Evolutionary conservation across 2,797 vertebrate genomes (phyloP), one percentile per base, ranked within the genome.

Genomic region (Danio albolineatus): DNA sequence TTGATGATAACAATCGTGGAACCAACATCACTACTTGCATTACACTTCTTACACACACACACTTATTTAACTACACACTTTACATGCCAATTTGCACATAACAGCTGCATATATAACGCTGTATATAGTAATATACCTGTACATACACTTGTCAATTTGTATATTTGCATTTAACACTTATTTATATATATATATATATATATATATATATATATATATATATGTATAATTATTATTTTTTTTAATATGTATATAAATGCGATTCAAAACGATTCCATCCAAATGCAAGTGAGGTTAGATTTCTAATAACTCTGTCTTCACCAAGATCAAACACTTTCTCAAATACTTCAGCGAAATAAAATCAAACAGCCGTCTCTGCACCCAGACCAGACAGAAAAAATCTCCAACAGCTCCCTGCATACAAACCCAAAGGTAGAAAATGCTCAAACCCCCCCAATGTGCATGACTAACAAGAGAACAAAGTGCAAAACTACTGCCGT

Each of bases 321-420:
- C 9, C 61, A 54, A 36, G 49, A 76, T 76, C 51, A 56, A 66
- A 56, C 2, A 56, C 74, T 46, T 66, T 44, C 74, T 53, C 46
- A 41, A 41, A 21, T 10, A 7, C 61, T 46, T 16, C 39, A 56
- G 43, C 19, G 36, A 43, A 56, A 21, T 28, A 28, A n/a, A 65
- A 65, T 54, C 72, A 8, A 73, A 17, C 72, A 61, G 43, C 56
- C 16, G 43, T 12, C 43, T 46, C 43, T 65, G 10, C 44, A 1
- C 62, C 6, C 28, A 51, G 12, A 39, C 4, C 14, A 56, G 6
- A 36, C 71, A 48, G 14, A 61, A 49, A 49, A 13, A 36, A 28
- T 12, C 17, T 56, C 51, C 21, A 38, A 43, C 56, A 14, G 39
- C 69, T 56, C n/a, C 39, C 53, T 57, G 69, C 17, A 41, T 57